Evolutionary conservation across 2,797 vertebrate species (phyloP).

Genomic region (Valencia hispanica): DNA sequence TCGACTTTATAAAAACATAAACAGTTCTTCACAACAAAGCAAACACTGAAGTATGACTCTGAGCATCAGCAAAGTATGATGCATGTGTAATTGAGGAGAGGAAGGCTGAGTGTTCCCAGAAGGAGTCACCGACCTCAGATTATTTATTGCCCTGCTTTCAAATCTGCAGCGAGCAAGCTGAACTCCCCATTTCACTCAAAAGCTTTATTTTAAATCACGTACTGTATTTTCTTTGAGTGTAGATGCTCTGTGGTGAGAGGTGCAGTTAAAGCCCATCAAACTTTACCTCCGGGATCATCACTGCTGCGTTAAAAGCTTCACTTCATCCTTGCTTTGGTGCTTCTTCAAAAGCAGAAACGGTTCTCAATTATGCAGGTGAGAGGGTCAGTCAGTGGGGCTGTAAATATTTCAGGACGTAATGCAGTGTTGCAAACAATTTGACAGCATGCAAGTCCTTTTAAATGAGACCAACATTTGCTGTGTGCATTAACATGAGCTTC

Average conservation of each 20-base stretch:
- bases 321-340: conserved; percentile 33
- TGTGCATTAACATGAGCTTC: conserved; percentile 51
- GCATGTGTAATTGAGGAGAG: not conserved
- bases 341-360: conserved; percentile 44
- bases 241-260: not conserved
- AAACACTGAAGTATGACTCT: not conserved
- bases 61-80: not conserved
- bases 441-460: conserved; percentile 38
- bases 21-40: not conserved
- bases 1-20: not conserved
- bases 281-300: conserved; percentile 44
- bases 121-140: not conserved
- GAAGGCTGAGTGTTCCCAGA: not conserved
- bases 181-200: not conserved
- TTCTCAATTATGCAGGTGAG: conserved; percentile 62
- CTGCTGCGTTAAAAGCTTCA: conserved; percentile 64
- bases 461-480: conserved; percentile 48
- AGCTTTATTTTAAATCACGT: not conserved
- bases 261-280: conserved; percentile 25
- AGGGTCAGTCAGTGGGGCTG: conserved; percentile 36
- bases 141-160: not conserved
- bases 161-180: not conserved
- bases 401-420: conserved; percentile 58
- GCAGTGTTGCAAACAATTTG: conserved; percentile 39
- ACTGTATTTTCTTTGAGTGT: not conserved